Conservation (phyloP, 2,888 invertebrate genomes). For the Rhagonycha lutea region DNA sequence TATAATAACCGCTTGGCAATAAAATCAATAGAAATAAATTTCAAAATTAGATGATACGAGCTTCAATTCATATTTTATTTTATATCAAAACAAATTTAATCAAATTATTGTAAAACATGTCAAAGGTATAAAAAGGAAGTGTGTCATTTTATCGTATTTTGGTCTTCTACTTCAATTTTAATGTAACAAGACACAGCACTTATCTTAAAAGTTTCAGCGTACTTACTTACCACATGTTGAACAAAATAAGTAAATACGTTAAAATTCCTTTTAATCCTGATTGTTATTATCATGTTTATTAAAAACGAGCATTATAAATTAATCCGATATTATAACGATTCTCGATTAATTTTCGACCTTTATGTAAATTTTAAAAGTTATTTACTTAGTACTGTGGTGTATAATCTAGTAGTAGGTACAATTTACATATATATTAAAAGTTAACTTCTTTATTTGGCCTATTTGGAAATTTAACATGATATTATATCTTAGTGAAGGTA, state of each 20-base stretch:
- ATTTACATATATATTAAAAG: neutral
- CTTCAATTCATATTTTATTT: neutral
- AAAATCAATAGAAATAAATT: neutral
- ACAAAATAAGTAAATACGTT: neutral
- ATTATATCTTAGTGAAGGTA: neutral
- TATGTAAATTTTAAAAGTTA: neutral
- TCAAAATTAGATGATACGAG: neutral
- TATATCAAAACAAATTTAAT: neutral
- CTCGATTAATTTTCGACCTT: neutral
- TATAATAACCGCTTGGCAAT: neutral
- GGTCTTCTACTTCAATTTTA: conserved; percentile 1
- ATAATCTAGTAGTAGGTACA: neutral
- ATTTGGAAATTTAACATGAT: neutral
- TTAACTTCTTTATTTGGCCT: neutral
- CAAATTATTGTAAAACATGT: conserved; percentile 9
- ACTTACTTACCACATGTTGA: neutral
- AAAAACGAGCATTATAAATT: neutral
- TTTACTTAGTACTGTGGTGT: neutral
- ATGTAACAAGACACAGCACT: conserved; percentile 12
- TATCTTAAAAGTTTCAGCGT: neutral
- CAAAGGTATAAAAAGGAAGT: conserved; percentile 12
- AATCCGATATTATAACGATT: neutral
- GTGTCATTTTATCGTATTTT: neutral
- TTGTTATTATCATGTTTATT: neutral
- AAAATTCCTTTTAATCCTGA: neutral